Evolutionary conservation across 2,797 vertebrate species (phyloP), one percentile per base, ranked within the genome.

Genomic region (Psittacula derbiana): DNA sequence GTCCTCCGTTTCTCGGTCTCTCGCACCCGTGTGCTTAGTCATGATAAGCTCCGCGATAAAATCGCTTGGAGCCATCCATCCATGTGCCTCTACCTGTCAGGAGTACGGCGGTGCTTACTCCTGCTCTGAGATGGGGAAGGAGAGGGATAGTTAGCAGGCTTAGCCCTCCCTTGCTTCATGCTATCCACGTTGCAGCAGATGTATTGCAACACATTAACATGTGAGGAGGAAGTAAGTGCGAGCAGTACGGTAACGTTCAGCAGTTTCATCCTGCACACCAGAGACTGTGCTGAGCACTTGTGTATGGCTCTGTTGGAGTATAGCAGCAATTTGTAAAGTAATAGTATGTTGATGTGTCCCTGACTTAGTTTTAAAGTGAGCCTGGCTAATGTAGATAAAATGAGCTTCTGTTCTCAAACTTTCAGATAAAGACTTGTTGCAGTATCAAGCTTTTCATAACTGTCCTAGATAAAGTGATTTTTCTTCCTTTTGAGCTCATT

Each of bases 1-100:
- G 91, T 52, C 86, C 49, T 19, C 2, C 88, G 28, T 11, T 38
- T 8, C 65, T 8, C 67, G 4, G 86, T 4, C 28, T 38, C 31
- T 52, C 38, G 50, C 43, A 5, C 11, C 36, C 83, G 17, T 2
- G 31, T 86, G 95, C 95, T 91, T 92, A 86, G 91, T 96, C 95
- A 95, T 19, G 86, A 88, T 38, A 74, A 81, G 73, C 80, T 18
- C 62, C 16, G 55, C 19, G 85, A 62, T 72, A 44, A 27, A 47
- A n/a, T 40, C 27, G 2, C 12, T 27, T 10, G 70, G 44, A 67
- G 43, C 47, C 19, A 1, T 33, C 65, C 47, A 3, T 43, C 73
- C 65, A 0, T 11, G n/a, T 36, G 66, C 19, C 30, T 27, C 47
- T 8, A 10, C 58, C 71, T 43, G 72, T 4, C 23, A 0, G 46